These are phyloP conservation scores for Drosophila erecta DNA, from an alignment of 1,140 invertebrate species.

Conservation along the genomic window DNA sequence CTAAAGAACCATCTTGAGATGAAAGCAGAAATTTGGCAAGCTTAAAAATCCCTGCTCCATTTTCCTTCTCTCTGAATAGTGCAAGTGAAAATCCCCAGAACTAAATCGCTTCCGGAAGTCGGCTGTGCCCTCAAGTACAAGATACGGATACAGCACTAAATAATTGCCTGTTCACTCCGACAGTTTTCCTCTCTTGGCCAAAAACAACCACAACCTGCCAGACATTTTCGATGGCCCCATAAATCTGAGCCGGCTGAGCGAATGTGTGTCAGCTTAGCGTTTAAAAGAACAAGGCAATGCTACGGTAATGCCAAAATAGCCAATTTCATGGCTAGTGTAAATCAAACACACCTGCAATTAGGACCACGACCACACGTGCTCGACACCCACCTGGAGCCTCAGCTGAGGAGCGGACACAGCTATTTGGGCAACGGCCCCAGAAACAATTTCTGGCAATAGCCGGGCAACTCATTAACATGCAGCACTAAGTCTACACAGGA, in stretches of 20 bases:
- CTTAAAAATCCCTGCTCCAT: background rate
- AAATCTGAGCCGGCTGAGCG: constrained; percentile 55
- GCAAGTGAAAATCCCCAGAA: constrained; percentile 7
- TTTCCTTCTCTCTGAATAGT: background rate
- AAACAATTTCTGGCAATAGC: constrained; percentile 74
- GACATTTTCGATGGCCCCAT: constrained; percentile 64
- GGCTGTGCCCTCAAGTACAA: constrained; percentile 37
- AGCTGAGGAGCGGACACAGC: constrained; percentile 32
- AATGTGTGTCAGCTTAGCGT: constrained; percentile 70
- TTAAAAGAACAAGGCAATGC: constrained; percentile 66
- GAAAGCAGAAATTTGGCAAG: constrained; percentile 3
- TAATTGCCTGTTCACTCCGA: constrained; percentile 60
- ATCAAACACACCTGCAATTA: constrained; percentile 79
- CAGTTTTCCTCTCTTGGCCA: background rate
- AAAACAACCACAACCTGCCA: constrained; percentile 19
- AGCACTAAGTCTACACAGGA: constrained; percentile 13
- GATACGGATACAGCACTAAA: constrained; percentile 62
- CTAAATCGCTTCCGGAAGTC: constrained; percentile 41
- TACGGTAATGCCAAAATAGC: constrained; percentile 65
- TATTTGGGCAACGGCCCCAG: constrained; percentile 47
- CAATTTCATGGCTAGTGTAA: constrained; percentile 79
- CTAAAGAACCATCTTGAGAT: background rate
- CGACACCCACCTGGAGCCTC: constrained; percentile 1
- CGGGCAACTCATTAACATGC: constrained; percentile 75
- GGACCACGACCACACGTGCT: constrained; percentile 18